Evolutionary conservation across 2,888 invertebrate genomes (phyloP).

Genomic region (Magallana nippona): DNA sequence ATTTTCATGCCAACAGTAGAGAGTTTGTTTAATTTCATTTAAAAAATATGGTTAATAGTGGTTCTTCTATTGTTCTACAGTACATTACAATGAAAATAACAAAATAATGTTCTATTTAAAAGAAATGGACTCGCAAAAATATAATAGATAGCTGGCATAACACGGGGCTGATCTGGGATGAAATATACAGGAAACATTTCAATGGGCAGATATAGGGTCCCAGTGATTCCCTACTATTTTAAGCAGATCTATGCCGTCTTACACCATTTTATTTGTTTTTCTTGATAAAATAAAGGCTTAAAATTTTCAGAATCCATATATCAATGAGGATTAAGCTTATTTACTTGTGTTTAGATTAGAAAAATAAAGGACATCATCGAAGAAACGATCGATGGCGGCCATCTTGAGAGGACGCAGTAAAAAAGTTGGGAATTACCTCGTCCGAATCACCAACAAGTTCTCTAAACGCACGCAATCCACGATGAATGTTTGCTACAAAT

Average conservation of each 20-base stretch:
- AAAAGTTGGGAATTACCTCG: slow-evolving; percentile 69
- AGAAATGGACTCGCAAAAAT: too few species aligned
- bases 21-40: too few species aligned
- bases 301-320: not conserved
- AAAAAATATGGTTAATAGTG: too few species aligned
- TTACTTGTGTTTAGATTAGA: not conserved
- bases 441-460: slow-evolving; percentile 77
- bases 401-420: slow-evolving; percentile 56
- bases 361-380: slow-evolving; percentile 1
- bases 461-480: slow-evolving; percentile 73
- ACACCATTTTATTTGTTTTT: not conserved
- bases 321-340: not conserved
- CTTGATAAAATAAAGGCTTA: not conserved
- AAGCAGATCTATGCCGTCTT: not conserved
- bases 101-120: too few species aligned
- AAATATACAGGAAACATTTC: slow-evolving; percentile 26
- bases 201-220: too few species aligned
- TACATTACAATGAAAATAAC: too few species aligned
- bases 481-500: slow-evolving; percentile 74
- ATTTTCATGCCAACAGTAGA: too few species aligned
- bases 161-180: not conserved
- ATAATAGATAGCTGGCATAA: not conserved
- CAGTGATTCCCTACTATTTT: not conserved
- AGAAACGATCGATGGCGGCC: slow-evolving; percentile 69
- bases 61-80: too few species aligned